Evolutionary conservation across 2,797 vertebrate species (phyloP).

Genomic region (Halcyon leucocephala): DNA sequence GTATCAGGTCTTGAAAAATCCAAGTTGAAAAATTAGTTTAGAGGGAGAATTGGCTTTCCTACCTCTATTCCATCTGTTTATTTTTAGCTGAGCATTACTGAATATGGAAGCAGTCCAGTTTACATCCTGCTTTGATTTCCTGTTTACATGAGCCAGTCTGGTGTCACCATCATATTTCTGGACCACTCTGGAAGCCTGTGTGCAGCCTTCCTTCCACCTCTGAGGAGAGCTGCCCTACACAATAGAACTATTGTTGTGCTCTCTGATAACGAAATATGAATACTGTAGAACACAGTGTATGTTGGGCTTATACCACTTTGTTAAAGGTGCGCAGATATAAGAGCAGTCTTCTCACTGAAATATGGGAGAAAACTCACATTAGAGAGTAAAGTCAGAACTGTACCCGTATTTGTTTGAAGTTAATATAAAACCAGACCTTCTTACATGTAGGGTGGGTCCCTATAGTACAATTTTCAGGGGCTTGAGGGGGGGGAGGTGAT

Average conservation of each 20-base stretch:
- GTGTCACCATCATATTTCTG: constrained; percentile 67
- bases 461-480: not conserved
- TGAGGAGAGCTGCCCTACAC: constrained; percentile 13
- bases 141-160: constrained; percentile 70
- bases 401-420: not conserved
- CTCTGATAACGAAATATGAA: constrained; percentile 5
- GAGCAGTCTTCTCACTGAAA: not conserved
- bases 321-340: not conserved
- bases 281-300: not conserved
- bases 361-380: not conserved
- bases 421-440: not conserved
- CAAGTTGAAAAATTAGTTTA: constrained; percentile 4
- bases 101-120: constrained; percentile 71
- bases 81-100: constrained; percentile 67
- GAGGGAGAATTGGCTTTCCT: not conserved
- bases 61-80: constrained; percentile 59
- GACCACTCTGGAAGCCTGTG: constrained; percentile 61
- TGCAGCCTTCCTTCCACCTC: constrained; percentile 68
- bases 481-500: not conserved
- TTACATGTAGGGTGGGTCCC: not conserved
- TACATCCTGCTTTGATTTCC: constrained; percentile 72
- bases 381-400: not conserved
- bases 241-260: constrained; percentile 57
- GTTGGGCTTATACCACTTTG: not conserved
- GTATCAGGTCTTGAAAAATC: not conserved